Base-by-base conservation (phyloP, 2,797 vertebrate species). In the Sebastes cheni region DNA sequence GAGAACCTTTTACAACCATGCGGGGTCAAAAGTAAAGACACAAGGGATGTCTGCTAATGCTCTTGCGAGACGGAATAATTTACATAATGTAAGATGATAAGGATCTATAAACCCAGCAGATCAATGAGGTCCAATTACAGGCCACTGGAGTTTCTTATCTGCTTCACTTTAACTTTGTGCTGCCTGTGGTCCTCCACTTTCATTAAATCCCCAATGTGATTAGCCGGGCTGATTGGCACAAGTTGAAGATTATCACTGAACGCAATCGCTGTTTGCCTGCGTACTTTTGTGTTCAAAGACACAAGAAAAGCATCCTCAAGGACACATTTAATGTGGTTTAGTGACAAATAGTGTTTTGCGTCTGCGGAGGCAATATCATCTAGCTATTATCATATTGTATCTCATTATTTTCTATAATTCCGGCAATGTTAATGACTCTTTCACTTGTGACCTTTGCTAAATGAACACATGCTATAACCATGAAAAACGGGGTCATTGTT, bases 101-200 rank as follows among this genome's bases (percentile, higher is more conserved):
- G 86, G 81, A 93, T 95, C 92, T 92, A 93, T 93, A 92, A 91
- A 91, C 82, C 85, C 87, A 85, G 81, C 80, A 73, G 92, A 95
- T 95, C 94, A 94, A 95, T 95, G 93, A 90, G 89, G 92, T 92
- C 91, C 94, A 94, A 94, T 95, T 94, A 95, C 93, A 93, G 90
- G 88, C 91, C 88, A 91, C 85, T 91, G 86, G 87, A 94, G 87
- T 94, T 94, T 89, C 93, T 94, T 95, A 95, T 95, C 94, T 91
- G 81, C 72, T 76, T 84, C 80, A 86, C 79, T 94, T 91, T 92
- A 94, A 94, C 94, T 94, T 93, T 93, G 91, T 88, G 85, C 86
- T 84, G 91, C 91, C 88, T 88, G 82, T 91, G 91, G 92, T 94
- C 92, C 74, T 88, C 88, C 81, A 91, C 89, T 95, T 95, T 93